Evolutionary conservation across 2,113 vertebrate species (phyloP).

Genomic region (Raja brachyura): DNA sequence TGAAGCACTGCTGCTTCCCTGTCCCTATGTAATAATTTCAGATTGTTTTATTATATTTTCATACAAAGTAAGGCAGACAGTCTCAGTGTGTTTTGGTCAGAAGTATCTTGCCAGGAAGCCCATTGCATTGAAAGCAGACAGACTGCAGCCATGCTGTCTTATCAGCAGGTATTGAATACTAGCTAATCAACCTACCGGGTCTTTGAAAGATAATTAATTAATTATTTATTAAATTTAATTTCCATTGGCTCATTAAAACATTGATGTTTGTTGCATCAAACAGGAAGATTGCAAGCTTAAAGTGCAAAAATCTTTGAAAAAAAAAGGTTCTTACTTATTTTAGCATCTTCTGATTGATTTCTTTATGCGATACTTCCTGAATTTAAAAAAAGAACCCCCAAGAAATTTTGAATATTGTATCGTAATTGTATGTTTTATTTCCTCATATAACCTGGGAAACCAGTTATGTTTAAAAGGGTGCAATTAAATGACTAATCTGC

Average conservation of each 20-base stretch:
- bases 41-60: not conserved
- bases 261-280: not conserved
- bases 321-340: not conserved
- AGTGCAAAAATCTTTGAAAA: not conserved
- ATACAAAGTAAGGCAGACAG: not conserved
- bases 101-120: not conserved
- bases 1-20: not conserved
- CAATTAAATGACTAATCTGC: not conserved
- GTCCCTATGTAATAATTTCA: not conserved
- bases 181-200: not conserved
- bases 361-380: not conserved
- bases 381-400: not conserved
- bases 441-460: not conserved
- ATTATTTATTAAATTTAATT: not conserved
- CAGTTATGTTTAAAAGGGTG: not conserved
- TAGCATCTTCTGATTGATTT: not conserved
- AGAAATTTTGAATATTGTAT: not conserved
- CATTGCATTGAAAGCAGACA: not conserved
- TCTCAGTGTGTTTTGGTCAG: not conserved
- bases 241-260: no score
- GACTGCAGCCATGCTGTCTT: not conserved
- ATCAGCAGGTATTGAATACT: not conserved
- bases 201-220: not conserved
- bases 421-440: not conserved
- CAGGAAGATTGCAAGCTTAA: not conserved